Evolutionary conservation across 2,113 vertebrate species (phyloP), one percentile per base, ranked within the genome.

Genomic region (Parus major): DNA sequence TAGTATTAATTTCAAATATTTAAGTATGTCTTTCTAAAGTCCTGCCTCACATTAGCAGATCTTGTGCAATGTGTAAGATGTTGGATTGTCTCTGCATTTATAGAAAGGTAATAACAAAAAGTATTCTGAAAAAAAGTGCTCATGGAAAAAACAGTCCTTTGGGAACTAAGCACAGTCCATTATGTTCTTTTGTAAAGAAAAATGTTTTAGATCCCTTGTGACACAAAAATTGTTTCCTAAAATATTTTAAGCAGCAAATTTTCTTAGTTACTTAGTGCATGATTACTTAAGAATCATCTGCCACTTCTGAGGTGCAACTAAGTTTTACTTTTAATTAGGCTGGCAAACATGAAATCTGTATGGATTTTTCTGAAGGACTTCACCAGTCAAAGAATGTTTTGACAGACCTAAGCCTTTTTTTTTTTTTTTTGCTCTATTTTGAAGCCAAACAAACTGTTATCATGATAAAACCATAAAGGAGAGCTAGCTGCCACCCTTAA

Each of bases 291-390:
- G 39, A 73, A 69, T 82, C 35, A 36, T 50, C 31, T 92, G 57
- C 46, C 31, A 7, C 78, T 82, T 86, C 70, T 86, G 47, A 82
- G 21, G 14, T 79, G 36, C 47, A 65, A 10, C 18, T 42, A 82
- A 42, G 23, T 88, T 78, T 76, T 87, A 81, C 55, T 84, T 78
- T 75, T 90, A 82, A 70, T 88, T 82, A 73, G 66, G 24, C 53
- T 88, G 60, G 25, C 73, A 95, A 90, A 44, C 9, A 3, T 46
- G 27, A 83, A 92, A 82, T 69, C 33, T 61, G 8, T 36, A 13
- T 63, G 64, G 47, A 41, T 92, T 63, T 92, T 95, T 95, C 44
- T 93, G 41, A 73, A 86, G 76, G 31, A 53, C 53, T 91, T 76
- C 27, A 35, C 55, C 55, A 49, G 61, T 87, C 52, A 87, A 41